Evolutionary conservation across 2,888 invertebrate genomes (phyloP).

Genomic region (Nipponacmea schrenckii): DNA sequence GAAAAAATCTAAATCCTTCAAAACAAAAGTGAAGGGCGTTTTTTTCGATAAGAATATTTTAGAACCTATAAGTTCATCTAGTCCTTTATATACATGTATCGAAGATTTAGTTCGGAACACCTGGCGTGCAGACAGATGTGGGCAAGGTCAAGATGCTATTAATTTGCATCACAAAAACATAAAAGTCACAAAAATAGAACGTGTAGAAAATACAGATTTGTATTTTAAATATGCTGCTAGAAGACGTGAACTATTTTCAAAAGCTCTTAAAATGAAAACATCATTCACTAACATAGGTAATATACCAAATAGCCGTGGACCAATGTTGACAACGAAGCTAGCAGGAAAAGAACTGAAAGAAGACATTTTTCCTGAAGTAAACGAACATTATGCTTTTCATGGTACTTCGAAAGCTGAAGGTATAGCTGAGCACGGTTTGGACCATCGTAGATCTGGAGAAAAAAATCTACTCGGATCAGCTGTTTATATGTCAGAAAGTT

Average conservation of each 20-base stretch:
- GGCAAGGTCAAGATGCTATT: conserved; percentile 45
- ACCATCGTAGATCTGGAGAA: conserved; percentile 33
- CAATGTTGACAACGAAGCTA: conserved; percentile 10
- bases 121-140: conserved; percentile 32
- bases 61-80: neutral
- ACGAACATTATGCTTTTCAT: conserved; percentile 51
- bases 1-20: conserved; percentile 20
- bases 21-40: neutral
- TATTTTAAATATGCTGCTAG: conserved; percentile 37
- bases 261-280: conserved; percentile 20
- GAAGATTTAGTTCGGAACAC: conserved; percentile 35
- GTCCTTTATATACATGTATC: conserved; percentile 31
- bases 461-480: conserved; percentile 48
- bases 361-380: conserved; percentile 38
- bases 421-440: conserved; percentile 43
- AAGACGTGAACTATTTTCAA: conserved; percentile 30
- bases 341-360: conserved; percentile 14
- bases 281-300: conserved; percentile 24
- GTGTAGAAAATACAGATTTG: conserved; percentile 46
- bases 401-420: conserved; percentile 42
- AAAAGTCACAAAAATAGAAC: conserved; percentile 38
- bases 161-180: conserved; percentile 28
- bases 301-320: conserved; percentile 17
- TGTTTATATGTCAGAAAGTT: conserved; percentile 49
- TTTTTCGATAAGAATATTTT: neutral